These are phyloP conservation scores for Nomada ferruginata DNA, from an alignment of 2,888 invertebrate genomes.

Conservation along the genomic window DNA sequence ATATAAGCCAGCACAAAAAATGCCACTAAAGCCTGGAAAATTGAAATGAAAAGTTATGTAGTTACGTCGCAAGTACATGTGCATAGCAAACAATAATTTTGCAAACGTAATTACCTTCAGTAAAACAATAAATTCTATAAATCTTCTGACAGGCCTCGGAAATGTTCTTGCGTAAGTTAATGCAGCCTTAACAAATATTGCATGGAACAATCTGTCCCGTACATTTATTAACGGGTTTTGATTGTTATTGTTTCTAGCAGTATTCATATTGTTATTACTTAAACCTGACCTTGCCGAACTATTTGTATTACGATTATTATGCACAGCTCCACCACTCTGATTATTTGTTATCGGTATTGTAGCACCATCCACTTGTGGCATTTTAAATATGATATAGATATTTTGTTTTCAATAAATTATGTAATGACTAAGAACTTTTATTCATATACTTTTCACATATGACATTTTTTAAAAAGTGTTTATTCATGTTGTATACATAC, in stretches of 20 bases:
- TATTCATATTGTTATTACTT: conserved; percentile 78
- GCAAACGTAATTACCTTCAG: conserved; percentile 87
- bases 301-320: conserved; percentile 76
- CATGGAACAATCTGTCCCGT: conserved; percentile 96
- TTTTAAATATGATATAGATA: conserved; percentile 65
- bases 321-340: conserved; percentile 75
- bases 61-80: neutral
- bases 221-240: conserved; percentile 93
- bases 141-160: conserved; percentile 91
- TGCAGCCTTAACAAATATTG: conserved; percentile 96
- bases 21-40: conserved; percentile 90
- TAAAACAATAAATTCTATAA: conserved; percentile 93
- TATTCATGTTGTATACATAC: conserved; percentile 34
- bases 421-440: conserved; percentile 29
- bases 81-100: neutral
- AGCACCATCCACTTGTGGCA: conserved; percentile 76
- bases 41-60: conserved; percentile 60
- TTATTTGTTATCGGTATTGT: conserved; percentile 74
- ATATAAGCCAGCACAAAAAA: conserved; percentile 97
- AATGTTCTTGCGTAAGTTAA: conserved; percentile 96
- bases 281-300: conserved; percentile 73
- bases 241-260: conserved; percentile 83
- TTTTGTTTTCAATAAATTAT: conserved; percentile 21
- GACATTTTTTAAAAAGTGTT: conserved; percentile 21
- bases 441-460: conserved; percentile 23